These are phyloP conservation scores for Cyclophora albipunctata DNA, from an alignment of 2,888 invertebrate species.

Conservation along the genomic window DNA sequence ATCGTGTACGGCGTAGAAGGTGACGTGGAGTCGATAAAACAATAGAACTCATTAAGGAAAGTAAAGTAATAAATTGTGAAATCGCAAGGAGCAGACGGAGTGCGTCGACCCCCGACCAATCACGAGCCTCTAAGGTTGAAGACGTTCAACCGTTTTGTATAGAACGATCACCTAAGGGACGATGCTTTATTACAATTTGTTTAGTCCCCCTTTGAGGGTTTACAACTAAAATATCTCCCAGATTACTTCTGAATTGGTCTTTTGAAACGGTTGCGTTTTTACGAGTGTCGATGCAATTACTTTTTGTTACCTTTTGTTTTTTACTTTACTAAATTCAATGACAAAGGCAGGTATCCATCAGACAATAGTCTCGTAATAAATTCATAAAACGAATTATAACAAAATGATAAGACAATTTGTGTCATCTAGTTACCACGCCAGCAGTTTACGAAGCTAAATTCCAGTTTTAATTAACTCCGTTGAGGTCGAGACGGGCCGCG, in stretches of 20 bases:
- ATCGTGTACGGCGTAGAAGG: no score
- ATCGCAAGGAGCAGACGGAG: constrained; percentile 5
- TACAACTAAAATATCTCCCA: constrained; percentile 1
- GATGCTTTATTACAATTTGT: constrained; percentile 29
- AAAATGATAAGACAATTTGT: no score
- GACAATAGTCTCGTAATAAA: no score
- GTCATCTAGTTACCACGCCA: not conserved
- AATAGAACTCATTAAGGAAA: constrained; percentile 10
- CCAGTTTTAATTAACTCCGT: no score
- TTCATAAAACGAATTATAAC: no score
- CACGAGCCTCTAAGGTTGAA: constrained; percentile 39
- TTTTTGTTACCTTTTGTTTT: no score
- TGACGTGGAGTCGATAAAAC: constrained; percentile 1
- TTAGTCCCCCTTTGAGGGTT: constrained; percentile 17
- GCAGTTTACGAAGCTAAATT: not conserved
- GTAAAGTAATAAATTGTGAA: constrained; percentile 7
- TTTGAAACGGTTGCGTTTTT: not conserved
- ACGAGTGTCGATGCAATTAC: no score
- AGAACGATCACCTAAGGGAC: constrained; percentile 35
- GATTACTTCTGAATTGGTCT: no score
- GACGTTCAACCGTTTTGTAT: constrained; percentile 38
- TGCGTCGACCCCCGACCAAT: constrained; percentile 24
- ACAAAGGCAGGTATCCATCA: no score
- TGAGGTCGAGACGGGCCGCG: no score
- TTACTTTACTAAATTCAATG: no score